Conservation (phyloP, 2,113 vertebrate genomes). For the Polypterus bichir region DNA sequence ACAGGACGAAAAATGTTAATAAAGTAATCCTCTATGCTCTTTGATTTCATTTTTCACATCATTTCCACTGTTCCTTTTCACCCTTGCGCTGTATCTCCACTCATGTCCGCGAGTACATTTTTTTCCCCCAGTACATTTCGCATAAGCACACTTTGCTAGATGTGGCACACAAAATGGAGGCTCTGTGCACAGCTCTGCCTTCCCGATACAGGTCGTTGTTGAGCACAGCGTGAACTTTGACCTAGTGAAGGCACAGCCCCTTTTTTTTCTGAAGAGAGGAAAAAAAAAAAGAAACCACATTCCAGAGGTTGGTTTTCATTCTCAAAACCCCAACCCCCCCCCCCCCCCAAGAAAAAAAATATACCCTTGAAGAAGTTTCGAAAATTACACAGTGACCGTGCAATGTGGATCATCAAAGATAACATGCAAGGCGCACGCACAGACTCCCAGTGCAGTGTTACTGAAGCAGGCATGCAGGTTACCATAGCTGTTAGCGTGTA, state of each 20-base stretch:
- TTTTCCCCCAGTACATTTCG: too few relatives aligned
- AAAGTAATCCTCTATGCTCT: too few relatives aligned
- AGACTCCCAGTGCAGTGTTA: too few relatives aligned
- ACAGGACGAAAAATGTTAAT: too few relatives aligned
- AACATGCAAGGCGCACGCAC: too few relatives aligned
- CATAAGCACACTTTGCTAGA: neutral
- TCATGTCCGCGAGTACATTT: neutral
- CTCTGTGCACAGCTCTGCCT: constrained; percentile 19
- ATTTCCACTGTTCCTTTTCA: too few relatives aligned
- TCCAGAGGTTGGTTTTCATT: constrained; percentile 16
- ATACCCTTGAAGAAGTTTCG: too few relatives aligned
- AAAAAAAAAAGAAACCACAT: constrained; percentile 1
- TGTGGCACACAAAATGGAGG: constrained; percentile 33
- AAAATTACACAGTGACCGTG: too few relatives aligned
- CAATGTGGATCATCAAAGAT: too few relatives aligned
- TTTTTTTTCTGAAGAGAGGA: neutral
- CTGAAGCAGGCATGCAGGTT: too few relatives aligned
- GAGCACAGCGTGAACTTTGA: constrained; percentile 30
- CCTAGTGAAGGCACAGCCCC: constrained; percentile 20
- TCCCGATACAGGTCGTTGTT: constrained; percentile 14
- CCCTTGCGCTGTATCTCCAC: neutral
- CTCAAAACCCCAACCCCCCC: constrained; percentile 7
- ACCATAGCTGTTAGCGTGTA: too few relatives aligned
- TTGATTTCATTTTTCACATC: too few relatives aligned
- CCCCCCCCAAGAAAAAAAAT: neutral